These are phyloP conservation scores for Tanytarsus gracilentus DNA, from an alignment of 2,888 invertebrate genomes.

Conservation along the genomic window DNA sequence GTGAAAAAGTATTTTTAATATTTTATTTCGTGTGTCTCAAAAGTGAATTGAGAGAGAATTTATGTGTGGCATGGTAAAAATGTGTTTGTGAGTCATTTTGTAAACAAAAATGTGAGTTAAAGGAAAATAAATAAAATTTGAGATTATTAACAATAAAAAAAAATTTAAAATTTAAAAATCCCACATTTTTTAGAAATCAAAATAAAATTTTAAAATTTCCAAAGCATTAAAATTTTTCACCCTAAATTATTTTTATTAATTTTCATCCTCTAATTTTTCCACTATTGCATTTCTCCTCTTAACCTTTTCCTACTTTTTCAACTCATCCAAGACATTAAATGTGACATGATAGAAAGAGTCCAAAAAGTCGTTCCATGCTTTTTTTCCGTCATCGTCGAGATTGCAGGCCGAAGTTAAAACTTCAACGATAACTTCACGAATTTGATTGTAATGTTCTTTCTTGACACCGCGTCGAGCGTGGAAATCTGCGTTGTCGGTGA, in stretches of 20 bases:
- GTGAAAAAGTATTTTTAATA: not conserved
- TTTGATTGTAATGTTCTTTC: constrained; percentile 1
- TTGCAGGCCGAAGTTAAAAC: not conserved
- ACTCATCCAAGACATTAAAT: not conserved
- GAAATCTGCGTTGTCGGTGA: not conserved
- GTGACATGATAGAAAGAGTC: not conserved
- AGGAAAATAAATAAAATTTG: too few relatives aligned
- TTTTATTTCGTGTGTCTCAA: too few relatives aligned
- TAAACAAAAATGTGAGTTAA: too few relatives aligned
- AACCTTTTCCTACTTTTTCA: not conserved
- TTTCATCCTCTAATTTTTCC: not conserved
- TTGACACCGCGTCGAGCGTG: not conserved
- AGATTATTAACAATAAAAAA: not conserved
- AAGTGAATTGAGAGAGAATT: too few relatives aligned
- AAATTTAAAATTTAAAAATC: too few relatives aligned
- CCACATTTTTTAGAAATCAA: too few relatives aligned
- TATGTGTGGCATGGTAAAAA: too few relatives aligned
- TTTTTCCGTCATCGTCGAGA: not conserved
- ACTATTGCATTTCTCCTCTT: not conserved
- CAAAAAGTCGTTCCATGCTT: not conserved
- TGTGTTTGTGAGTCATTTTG: too few relatives aligned
- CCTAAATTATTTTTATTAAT: not conserved
- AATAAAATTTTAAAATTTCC: too few relatives aligned
- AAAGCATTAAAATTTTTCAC: not conserved
- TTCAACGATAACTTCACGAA: not conserved